Evolutionary conservation across 2,797 vertebrate genomes (phyloP), one percentile per base, ranked within the genome.

Genomic region (Melanotaenia boesemani): DNA sequence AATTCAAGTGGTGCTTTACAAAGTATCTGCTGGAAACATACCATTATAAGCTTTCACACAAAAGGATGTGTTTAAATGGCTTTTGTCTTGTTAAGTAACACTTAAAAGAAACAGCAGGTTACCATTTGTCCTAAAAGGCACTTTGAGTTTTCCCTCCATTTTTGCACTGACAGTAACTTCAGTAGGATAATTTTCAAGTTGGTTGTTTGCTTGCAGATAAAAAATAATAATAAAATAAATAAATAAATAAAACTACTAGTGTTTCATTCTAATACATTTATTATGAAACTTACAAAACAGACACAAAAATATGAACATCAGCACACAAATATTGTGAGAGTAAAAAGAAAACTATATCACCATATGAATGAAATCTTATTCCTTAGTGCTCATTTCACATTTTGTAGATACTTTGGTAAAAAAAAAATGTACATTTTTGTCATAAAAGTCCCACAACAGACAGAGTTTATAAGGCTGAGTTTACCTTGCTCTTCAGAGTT

Each of bases 21-120:
- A 72, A 70, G 63, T 34, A 71, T 61, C 28, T 73, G 62, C 59
- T 41, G 6, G 16, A 64, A 74, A 32, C 36, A 24, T 20, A 18
- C 15, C 26, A 67, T 34, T 12, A 24, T 39, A 20, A 76, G 71
- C 62, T 74, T 72, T 74, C 37, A 36, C 37, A 79, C 61, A 66
- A 63, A 50, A 78, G 81, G 83, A 65, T n/a, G 67, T 63, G 80
- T 81, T 91, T 89, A 88, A 91, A 86, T 48, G 57, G 63, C 88
- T 65, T 89, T 93, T 94, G 90, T 92, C 80, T 88, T 93, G 89
- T 83, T 86, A 91, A 93, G 41, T 58, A 85, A 69, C 57, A 61
- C 84, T 90, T 92, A 88, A 93, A 91, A 90, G 87, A 20, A 74
- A 71, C 92, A 91, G 91, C 86, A 87, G 90, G 93, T 69, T 79